Base-by-base conservation (phyloP, 2,888 invertebrate genomes). In the Apocheima hispidaria region DNA sequence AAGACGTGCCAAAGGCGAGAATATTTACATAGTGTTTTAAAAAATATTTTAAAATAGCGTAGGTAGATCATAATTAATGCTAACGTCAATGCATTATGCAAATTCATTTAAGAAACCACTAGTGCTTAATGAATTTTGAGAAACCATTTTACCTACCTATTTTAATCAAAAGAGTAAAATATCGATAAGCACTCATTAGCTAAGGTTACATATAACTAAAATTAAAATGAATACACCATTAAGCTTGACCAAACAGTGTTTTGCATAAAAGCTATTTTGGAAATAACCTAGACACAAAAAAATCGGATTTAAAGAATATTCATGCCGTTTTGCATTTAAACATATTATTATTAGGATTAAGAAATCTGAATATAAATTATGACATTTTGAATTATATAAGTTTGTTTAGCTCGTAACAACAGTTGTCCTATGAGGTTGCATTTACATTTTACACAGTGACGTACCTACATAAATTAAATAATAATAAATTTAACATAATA, bases 241-340 rank as follows among this genome's bases (percentile, higher is more conserved):
- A 64, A 62, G 62, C 60, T 63, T 62, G 62, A 60, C 60, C 55
- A 51, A 48, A 51, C 18, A 35, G 33, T 58, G 51, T 59, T 58
- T 63, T 48, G 44, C 44, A 60, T 63, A 62, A 38, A 46, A 40
- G 20, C 40, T 63, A 43, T 68, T 62, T 62, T 46, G 52, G 48
- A 60, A 63, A 55, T 40, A 60, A 52, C 51, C 63, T 52, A 61
- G 43, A 61, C 38, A 50, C 48, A 63, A 36, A 41, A n/a, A 40
- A 53, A 57, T 59, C 12, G 18, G 40, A 38, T 58, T 38, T 36
- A 26, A 26, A 51, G 40, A 41, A 55, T 59, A 48, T 51, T 54
- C 41, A 33, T 26, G 12, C 48, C 48, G 35, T 52, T 53, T 50
- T 20, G 41, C 40, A 54, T 21, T 23, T 36, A 23, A 16, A 16